A percentile compares a stretch with the other conserved stretches of the same genome.
phyloP scores from a whole-genome alignment of 2,888 invertebrate genomes.

The Hylaea fasciaria region DNA sequence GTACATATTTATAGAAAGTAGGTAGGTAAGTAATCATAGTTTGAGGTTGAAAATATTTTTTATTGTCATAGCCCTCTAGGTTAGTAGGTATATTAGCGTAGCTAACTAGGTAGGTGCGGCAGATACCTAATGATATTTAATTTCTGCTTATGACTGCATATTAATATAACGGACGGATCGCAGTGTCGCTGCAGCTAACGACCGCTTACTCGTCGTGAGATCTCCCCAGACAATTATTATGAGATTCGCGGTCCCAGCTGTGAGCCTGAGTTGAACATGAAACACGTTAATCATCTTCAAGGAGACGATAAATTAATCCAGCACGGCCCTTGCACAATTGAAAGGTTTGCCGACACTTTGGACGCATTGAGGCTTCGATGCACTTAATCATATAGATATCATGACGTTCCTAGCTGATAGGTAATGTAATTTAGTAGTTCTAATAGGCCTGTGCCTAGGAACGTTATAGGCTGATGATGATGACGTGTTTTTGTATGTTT shows the following conservation, averaged over 20 bases:
- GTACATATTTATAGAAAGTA: no score
- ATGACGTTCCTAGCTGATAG: no score
- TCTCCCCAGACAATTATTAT: slow-evolving; percentile 24
- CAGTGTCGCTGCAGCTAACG: slow-evolving; percentile 16
- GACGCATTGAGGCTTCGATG: slow-evolving; percentile 10
- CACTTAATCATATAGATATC: no score
- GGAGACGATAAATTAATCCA: slow-evolving; percentile 52
- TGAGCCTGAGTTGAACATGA: slow-evolving; percentile 41
- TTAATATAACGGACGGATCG: slow-evolving; percentile 4
- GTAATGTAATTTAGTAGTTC: no score
- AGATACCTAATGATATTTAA: background rate
- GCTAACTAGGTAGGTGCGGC: no score
- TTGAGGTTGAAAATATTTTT: no score
- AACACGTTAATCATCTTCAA: slow-evolving; percentile 52
- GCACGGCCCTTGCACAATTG: slow-evolving; percentile 43
- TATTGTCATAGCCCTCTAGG: no score
- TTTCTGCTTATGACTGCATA: slow-evolving; percentile 23
- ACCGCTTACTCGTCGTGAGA: slow-evolving; percentile 21
- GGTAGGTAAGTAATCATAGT: no score
- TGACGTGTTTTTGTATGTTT: no score
- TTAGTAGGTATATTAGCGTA: no score
- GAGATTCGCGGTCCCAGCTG: slow-evolving; percentile 35
- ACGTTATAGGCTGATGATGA: no score
- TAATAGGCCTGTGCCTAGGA: no score
- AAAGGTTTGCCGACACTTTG: slow-evolving; percentile 34